Evolutionary conservation across 1,140 invertebrate species (phyloP).

Genomic region (Chrysopa pallens): DNA sequence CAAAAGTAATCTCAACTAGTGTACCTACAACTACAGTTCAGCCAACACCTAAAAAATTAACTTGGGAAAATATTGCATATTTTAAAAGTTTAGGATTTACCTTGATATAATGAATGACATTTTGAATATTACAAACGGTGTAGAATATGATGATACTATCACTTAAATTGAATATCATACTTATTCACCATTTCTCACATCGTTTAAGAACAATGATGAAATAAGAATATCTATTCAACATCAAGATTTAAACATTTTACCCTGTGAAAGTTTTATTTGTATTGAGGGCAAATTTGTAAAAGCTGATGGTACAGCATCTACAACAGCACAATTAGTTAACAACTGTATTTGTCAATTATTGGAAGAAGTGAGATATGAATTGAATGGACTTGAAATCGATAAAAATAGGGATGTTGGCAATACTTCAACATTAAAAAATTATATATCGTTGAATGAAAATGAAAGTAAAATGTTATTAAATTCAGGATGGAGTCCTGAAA

Average conservation of each 20-base stretch:
- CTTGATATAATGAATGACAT: conserved; percentile 8
- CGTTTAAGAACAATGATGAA: conserved; percentile 18
- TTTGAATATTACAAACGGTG: conserved; percentile 8
- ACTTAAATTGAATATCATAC: conserved; percentile 17
- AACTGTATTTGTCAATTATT: conserved; percentile 22
- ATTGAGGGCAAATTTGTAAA: conserved; percentile 14
- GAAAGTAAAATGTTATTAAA: conserved; percentile 11
- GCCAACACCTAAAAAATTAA: conserved; percentile 2
- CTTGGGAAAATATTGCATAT: conserved; percentile 8
- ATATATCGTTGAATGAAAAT: conserved; percentile 10
- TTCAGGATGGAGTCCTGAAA: conserved; percentile 12
- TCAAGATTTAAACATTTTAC: conserved; percentile 19
- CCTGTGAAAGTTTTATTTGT: conserved; percentile 15
- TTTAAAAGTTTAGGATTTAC: conserved; percentile 8
- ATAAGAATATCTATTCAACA: conserved; percentile 18
- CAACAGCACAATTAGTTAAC: conserved; percentile 13
- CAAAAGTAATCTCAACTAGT: not conserved
- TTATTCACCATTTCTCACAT: conserved; percentile 16
- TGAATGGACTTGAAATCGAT: conserved; percentile 25
- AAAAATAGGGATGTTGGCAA: conserved; percentile 19
- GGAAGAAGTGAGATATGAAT: conserved; percentile 25
- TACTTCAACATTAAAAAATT: conserved; percentile 21
- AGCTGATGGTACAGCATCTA: conserved; percentile 5
- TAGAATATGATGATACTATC: conserved; percentile 13
- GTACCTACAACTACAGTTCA: not conserved